A percentile compares a stretch with the other conserved stretches of the same genome.
Evolutionary conservation across 2,113 vertebrate genomes (phyloP).

Genomic region (Perca schrenkii): DNA sequence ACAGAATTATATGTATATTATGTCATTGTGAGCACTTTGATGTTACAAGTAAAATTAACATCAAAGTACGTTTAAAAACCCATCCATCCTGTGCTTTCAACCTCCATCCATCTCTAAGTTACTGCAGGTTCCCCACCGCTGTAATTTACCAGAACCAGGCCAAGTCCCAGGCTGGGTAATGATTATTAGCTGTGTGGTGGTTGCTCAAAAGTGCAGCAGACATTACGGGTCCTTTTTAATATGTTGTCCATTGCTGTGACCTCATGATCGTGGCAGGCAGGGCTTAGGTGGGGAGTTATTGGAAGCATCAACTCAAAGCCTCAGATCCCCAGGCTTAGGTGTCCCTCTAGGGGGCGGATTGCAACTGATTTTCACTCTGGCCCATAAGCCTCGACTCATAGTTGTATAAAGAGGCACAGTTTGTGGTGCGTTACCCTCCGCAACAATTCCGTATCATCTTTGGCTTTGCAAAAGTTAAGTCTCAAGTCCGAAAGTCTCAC

Average conservation of each 20-base stretch:
- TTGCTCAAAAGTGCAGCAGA: conserved; percentile 21
- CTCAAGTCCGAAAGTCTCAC: conserved; percentile 36
- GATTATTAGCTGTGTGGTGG: conserved; percentile 14
- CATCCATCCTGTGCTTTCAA: not conserved
- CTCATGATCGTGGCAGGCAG: not conserved
- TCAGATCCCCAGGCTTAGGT: conserved; percentile 39
- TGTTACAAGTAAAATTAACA: conserved; percentile 27
- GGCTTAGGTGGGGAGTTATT: not conserved
- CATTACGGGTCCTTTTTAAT: not conserved
- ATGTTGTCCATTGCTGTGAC: not conserved
- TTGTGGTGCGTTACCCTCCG: not conserved
- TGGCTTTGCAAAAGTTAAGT: conserved; percentile 67
- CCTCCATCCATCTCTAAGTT: not conserved
- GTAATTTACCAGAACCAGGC: conserved; percentile 7
- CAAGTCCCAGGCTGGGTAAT: not conserved
- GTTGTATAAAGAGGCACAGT: not conserved
- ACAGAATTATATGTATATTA: conserved; percentile 45
- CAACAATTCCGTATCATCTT: conserved; percentile 58
- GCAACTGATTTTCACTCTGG: not conserved
- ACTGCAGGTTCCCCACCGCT: conserved; percentile 1
- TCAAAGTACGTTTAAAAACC: conserved; percentile 26
- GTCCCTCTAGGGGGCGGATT: conserved; percentile 58
- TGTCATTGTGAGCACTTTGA: conserved; percentile 37
- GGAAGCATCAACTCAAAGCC: not conserved
- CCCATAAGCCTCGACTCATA: not conserved